Evolutionary conservation across 35 echinoderm and acorn worm genomes (phyloP).

Genomic region (Nesometra sesokonis): DNA sequence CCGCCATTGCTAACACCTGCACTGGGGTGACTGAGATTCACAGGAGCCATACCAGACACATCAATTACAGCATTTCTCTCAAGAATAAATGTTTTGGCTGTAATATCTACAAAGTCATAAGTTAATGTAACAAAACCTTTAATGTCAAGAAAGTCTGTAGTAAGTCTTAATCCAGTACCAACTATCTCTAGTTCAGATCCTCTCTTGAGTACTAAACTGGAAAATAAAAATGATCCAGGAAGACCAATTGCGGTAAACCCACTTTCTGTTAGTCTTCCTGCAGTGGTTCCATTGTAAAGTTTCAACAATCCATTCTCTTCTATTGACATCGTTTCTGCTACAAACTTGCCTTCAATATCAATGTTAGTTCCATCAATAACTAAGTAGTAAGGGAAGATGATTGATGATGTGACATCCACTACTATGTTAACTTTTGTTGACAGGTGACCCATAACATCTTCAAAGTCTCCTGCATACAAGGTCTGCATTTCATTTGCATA

Average conservation of each 20-base stretch:
- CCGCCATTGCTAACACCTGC: conserved; percentile 36
- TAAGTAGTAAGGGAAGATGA: conserved; percentile 42
- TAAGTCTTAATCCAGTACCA: conserved; percentile 21
- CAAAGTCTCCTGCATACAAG: conserved; percentile 16
- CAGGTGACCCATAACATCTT: conserved; percentile 9
- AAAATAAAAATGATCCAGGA: conserved; percentile 46
- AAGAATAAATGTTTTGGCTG: conserved; percentile 24
- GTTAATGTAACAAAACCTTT: conserved; percentile 38
- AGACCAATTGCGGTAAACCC: conserved; percentile 20
- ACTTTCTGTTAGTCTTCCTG: conserved; percentile 7
- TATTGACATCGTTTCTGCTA: conserved; percentile 39
- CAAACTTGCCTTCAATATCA: conserved; percentile 28
- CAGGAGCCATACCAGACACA: conserved; percentile 33
- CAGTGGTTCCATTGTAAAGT: conserved; percentile 9
- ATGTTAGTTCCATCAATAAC: conserved; percentile 50
- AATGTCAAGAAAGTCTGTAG: conserved; percentile 49
- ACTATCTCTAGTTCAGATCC: conserved; percentile 20
- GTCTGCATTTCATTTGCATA: conserved; percentile 24
- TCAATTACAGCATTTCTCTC: conserved; percentile 56
- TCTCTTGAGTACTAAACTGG: conserved; percentile 37
- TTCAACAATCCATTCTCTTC: conserved; percentile 39
- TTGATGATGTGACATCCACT: conserved; percentile 6
- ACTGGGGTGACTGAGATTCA: conserved; percentile 27
- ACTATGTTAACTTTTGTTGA: conserved; percentile 40
- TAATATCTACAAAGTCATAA: conserved; percentile 51